Evolutionary conservation across 2,888 invertebrate genomes (phyloP), one percentile per base, ranked within the genome.

Genomic region (Eupithecia abbreviata): DNA sequence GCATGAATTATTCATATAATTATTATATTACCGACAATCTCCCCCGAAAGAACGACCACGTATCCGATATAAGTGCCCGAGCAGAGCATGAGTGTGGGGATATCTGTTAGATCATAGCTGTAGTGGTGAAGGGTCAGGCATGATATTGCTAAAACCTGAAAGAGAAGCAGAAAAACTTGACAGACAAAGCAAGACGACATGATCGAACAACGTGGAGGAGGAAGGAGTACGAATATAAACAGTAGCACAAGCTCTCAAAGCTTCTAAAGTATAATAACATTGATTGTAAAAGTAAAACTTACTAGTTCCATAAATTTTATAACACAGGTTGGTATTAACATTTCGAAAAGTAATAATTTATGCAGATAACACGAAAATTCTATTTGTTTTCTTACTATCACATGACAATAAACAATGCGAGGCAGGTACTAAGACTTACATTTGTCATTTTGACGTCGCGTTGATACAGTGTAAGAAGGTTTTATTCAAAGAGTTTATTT

Each of bases 291-390:
- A 58, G 0, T 58, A 58, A 62, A 30, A 89, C 92, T 90, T 85
- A 94, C 94, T 84, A 94, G 87, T 90, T 94, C 94, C 72, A 92
- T 82, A 58, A 93, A 90, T 90, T 94, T 94, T 74, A 94, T 92
- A 78, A 93, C 80, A 86, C 94, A 94, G 15, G 94, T 94, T 58
- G 94, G 94, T 87, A 94, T 90, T 88, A 94, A 89, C 94, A 94
- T 94, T 86, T 84, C 91, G 69, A 83, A 83, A 77, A 80, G 80
- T 79, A 82, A 80, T 85, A 82, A 78, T 81, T 82, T 81, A 82
- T 82, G 82, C 68, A 71, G 80, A 75, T 84, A 81, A 73, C 79
- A 83, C 81, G 83, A 81, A 77, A 82, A 83, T 77, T 77, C 68
- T 72, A 82, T 81, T 83, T 84, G 45, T 77, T 84, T 81, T 81